A percentile compares a stretch with the other conserved stretches of the same genome.
Conservation (phyloP, 2,797 vertebrate genomes). For the Ambastaia sidthimunki region DNA sequence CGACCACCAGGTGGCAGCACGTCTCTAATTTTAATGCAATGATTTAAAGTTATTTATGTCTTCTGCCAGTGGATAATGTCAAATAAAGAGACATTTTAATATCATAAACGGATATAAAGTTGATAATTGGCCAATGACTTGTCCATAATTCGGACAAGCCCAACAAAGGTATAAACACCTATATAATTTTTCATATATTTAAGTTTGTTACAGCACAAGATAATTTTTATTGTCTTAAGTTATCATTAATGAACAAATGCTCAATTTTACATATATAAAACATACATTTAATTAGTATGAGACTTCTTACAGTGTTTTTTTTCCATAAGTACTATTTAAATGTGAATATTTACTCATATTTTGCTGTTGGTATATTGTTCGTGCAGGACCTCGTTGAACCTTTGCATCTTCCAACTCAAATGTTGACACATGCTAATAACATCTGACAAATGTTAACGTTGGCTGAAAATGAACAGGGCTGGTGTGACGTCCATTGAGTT, state of each 20-base stretch:
- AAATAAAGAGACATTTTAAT: background rate
- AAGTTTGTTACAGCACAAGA: too few species aligned
- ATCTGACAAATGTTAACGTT: slow-evolving; percentile 46
- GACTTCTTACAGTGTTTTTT: background rate
- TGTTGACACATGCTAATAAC: slow-evolving; percentile 49
- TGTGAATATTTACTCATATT: slow-evolving; percentile 16
- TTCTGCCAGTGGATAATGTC: background rate
- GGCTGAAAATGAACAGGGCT: slow-evolving; percentile 30
- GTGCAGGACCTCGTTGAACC: slow-evolving; percentile 20
- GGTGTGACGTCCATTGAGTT: slow-evolving; percentile 8
- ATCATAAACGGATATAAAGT: background rate
- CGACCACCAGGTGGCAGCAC: slow-evolving; percentile 48
- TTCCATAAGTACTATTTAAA: background rate
- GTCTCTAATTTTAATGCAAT: background rate
- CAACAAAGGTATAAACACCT: too few species aligned
- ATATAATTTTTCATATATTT: too few species aligned
- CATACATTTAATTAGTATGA: too few species aligned
- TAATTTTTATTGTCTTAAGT: too few species aligned
- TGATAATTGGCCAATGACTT: background rate
- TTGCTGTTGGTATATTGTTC: slow-evolving; percentile 37
- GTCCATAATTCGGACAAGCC: background rate
- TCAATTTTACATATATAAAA: too few species aligned
- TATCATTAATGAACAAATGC: too few species aligned
- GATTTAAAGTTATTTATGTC: background rate
- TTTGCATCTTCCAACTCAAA: slow-evolving; percentile 31